A percentile compares a stretch with the other conserved stretches of the same genome.
Conservation (phyloP, 2,113 vertebrate genomes). For the Hydrolagus affinis region DNA sequence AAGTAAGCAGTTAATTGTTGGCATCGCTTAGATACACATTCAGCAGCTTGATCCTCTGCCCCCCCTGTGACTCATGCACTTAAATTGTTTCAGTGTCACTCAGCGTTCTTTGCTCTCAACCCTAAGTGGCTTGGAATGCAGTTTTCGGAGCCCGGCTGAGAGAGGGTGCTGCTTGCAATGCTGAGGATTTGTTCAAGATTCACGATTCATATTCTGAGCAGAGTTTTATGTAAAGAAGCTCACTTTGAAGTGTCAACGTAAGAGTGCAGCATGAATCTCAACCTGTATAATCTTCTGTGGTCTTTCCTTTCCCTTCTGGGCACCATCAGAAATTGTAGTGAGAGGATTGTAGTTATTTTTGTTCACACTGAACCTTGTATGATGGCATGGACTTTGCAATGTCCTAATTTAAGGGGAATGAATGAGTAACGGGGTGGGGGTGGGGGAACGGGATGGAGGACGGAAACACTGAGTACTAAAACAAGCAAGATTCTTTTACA, state of each 20-base stretch:
- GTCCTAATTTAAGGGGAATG: slow-evolving; percentile 52
- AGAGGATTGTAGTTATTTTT: too few species aligned
- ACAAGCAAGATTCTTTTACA: slow-evolving; percentile 57
- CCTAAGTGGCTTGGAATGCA: slow-evolving; percentile 20
- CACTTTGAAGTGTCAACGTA: neutral
- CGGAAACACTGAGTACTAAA: slow-evolving; percentile 53
- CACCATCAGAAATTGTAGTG: neutral
- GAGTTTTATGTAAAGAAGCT: neutral
- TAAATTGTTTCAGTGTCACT: neutral
- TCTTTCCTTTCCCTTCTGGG: slow-evolving; percentile 5
- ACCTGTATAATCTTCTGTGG: too few species aligned
- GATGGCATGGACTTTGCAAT: slow-evolving; percentile 37
- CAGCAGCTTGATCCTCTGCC: neutral
- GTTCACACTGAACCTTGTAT: neutral
- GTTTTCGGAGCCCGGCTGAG: neutral
- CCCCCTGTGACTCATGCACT: slow-evolving; percentile 1
- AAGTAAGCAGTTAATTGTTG: slow-evolving; percentile 10
- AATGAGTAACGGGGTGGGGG: neutral
- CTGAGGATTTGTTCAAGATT: neutral
- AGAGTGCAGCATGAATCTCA: neutral
- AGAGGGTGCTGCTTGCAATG: neutral
- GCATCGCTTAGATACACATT: slow-evolving; percentile 6
- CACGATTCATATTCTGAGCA: neutral
- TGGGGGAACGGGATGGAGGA: neutral
- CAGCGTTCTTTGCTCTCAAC: slow-evolving; percentile 12